Evolutionary conservation across 92 coral and sea anemone genomes (phyloP), one percentile per base, ranked within the genome.

Genomic region (Paramuricea clavata): DNA sequence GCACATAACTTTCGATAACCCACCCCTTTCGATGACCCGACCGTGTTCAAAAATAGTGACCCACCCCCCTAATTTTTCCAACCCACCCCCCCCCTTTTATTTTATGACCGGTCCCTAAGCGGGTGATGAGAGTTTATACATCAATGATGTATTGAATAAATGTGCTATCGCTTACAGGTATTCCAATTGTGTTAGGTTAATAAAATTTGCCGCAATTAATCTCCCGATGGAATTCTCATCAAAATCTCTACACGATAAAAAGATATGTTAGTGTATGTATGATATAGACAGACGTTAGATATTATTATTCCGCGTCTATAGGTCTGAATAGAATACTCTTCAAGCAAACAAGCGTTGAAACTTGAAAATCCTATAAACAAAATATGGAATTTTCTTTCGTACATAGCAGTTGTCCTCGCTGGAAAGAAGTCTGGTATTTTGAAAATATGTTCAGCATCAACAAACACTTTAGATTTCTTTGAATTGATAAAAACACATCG

Each of bases 171-270:
- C 76, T 69, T 69, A 69, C 76, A 69, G 10, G 21, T 30, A 69
- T 69, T 69, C 76, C 76, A 69, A 69, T 5, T 30, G 17, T 41
- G 76, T 69, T n/a, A 69, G 23, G 76, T 69, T 33, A 16, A 31
- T 17, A 34, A 69, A 69, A 64, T 64, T 3, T 2, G 16, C 15
- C 4, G 39, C 16, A 19, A 5, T 69, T n/a, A 69, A 30, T 26
- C 2, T 33, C 25, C 8, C 43, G 12, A 69, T 15, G n/a, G 39
- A 30, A 34, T 69, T 69, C 4, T 17, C 76, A 41, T 69, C 76
- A 26, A 69, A 69, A 32, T 69, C 4, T 34, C 76, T 69, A 33
- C 27, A 64, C 27, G 12, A 17, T 1, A 10, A 2, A 17, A n/a
- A 2, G 21, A 64, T 9, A 64, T 10, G 21, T 57, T 19, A 57